Conservation (phyloP, 2,113 vertebrate genomes). For the Microtus pennsylvanicus region DNA sequence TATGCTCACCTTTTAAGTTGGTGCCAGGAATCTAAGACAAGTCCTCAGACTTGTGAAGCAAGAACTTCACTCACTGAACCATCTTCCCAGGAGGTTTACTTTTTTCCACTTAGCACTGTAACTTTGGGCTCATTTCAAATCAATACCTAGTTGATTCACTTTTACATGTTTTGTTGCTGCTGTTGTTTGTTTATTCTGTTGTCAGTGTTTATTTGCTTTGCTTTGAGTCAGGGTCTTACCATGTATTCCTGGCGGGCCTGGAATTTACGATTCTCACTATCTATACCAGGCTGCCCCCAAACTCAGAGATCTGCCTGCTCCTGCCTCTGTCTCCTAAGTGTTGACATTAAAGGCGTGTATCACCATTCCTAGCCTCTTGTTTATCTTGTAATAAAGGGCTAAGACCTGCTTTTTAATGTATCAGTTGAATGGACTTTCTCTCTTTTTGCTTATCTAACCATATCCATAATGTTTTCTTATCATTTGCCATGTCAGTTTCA, state of each 20-base stretch:
- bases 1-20: neutral
- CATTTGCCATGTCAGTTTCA: slow-evolving; percentile 18
- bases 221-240: neutral
- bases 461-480: neutral
- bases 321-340: neutral
- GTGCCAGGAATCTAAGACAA: neutral
- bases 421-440: neutral
- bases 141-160: neutral
- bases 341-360: neutral
- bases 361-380: neutral
- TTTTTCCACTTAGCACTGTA: neutral
- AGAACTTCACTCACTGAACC: neutral
- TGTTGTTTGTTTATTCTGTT: no score
- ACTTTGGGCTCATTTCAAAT: neutral
- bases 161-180: neutral
- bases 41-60: neutral
- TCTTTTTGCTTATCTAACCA: slow-evolving; percentile 17
- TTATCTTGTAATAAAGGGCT: neutral
- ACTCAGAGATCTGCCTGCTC: no score
- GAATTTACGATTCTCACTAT: neutral
- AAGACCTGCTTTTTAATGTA: neutral
- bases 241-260: neutral
- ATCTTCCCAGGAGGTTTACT: neutral
- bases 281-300: neutral
- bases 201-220: neutral